phyloP scores from a whole-genome alignment of 92 coral and sea anemone genomes.

The Porites evermanni region DNA sequence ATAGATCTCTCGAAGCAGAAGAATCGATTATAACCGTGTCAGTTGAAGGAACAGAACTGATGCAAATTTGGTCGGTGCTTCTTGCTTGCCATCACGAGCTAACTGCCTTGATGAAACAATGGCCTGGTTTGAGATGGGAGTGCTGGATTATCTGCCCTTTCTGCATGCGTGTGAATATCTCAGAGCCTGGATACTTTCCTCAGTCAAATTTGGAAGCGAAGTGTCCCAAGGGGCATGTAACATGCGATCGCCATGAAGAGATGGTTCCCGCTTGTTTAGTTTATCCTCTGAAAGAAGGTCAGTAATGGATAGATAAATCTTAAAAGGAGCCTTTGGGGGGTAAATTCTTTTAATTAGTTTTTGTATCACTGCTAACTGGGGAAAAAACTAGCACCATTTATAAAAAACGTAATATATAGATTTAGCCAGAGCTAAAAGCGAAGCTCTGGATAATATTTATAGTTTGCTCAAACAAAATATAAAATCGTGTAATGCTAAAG shows the following conservation, averaged over 20 bases:
- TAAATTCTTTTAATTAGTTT: too few species aligned
- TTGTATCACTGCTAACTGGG: too few species aligned
- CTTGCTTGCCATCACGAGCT: slow-evolving; percentile 42
- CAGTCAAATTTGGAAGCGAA: slow-evolving; percentile 34
- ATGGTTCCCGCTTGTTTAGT: slow-evolving; percentile 31
- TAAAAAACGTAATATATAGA: too few species aligned
- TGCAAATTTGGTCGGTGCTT: slow-evolving; percentile 64
- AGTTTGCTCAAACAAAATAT: too few species aligned
- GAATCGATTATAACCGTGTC: slow-evolving; percentile 34
- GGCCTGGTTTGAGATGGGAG: slow-evolving; percentile 72
- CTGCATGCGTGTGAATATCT: slow-evolving; percentile 43
- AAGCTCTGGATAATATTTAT: too few species aligned
- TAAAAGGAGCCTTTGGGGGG: background rate
- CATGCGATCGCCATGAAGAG: slow-evolving; percentile 25
- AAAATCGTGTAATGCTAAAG: too few species aligned
- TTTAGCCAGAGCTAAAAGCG: too few species aligned
- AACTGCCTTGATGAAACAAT: slow-evolving; percentile 41
- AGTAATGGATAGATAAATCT: background rate
- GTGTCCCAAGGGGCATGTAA: slow-evolving; percentile 46
- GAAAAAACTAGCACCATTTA: too few species aligned
- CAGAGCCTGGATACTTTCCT: slow-evolving; percentile 55
- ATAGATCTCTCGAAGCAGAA: slow-evolving; percentile 25
- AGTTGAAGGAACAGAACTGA: slow-evolving; percentile 50
- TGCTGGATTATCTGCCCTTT: slow-evolving; percentile 76
- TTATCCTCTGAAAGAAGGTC: slow-evolving; percentile 30